Conservation (phyloP, 2,797 vertebrate genomes). For the Ceryle rudis region DNA sequence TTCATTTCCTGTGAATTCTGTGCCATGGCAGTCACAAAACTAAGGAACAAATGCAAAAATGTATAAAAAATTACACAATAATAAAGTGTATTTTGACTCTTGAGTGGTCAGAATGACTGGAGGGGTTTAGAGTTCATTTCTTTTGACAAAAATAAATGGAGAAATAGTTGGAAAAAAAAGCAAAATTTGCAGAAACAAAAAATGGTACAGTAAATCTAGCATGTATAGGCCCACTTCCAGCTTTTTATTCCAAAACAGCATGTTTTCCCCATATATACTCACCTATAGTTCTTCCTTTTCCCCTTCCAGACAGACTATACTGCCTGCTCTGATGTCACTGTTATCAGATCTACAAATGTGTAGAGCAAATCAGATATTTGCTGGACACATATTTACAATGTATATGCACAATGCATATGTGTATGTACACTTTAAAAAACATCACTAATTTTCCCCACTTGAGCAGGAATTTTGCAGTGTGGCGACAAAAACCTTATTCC, state of each 20-base stretch:
- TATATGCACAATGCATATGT: accelerated
- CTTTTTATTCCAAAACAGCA: neutral
- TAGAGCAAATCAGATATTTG: neutral
- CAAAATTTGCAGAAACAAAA: neutral
- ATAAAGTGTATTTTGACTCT: neutral
- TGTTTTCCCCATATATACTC: neutral
- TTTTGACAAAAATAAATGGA: neutral
- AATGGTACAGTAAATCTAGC: neutral
- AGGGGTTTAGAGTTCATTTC: neutral
- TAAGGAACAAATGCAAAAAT: neutral
- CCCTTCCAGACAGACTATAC: neutral
- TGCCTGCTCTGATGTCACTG: neutral
- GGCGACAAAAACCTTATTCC: neutral
- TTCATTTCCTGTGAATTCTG: neutral
- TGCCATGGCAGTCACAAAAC: neutral
- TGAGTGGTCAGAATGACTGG: neutral
- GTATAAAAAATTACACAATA: neutral
- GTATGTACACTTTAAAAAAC: neutral
- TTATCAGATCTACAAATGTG: neutral
- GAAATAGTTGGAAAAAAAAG: neutral
- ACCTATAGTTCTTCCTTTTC: neutral
- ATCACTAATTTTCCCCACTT: neutral
- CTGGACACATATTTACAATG: neutral
- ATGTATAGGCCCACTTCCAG: neutral
- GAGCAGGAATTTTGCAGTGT: neutral